phyloP scores from a whole-genome alignment of 2,797 vertebrate genomes.

The Trachurus trachurus region DNA sequence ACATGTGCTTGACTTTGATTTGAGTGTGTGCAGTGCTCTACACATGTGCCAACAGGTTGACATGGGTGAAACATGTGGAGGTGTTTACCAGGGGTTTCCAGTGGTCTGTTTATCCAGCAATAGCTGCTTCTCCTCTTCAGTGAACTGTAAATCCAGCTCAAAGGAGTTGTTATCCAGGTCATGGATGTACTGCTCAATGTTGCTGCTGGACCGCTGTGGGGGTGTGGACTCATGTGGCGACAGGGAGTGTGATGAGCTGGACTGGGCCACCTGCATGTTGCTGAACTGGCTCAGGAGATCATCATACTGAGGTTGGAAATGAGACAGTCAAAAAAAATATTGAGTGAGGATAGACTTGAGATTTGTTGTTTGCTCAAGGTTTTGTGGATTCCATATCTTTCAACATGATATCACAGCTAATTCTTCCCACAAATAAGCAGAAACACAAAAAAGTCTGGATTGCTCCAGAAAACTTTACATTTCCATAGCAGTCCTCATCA shows the following conservation, averaged over 20 bases:
- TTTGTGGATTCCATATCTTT: neutral
- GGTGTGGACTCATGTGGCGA: conserved; percentile 86
- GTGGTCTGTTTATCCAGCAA: conserved; percentile 96
- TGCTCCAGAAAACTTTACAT: conserved; percentile 83
- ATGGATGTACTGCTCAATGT: conserved; percentile 98
- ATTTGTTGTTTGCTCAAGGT: neutral
- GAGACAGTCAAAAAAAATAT: neutral
- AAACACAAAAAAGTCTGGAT: neutral
- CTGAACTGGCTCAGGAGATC: conserved; percentile 99
- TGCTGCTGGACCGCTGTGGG: conserved; percentile 92
- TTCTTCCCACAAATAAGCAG: neutral
- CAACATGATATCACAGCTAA: neutral
- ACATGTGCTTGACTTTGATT: neutral
- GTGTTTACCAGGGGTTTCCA: conserved; percentile 95
- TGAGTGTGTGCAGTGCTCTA: neutral
- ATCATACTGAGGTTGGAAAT: conserved; percentile 89
- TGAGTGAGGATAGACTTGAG: neutral
- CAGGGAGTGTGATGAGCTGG: conserved; percentile 91
- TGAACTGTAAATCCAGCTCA: conserved; percentile 97
- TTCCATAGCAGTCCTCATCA: conserved; percentile 99
- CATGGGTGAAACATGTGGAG: neutral
- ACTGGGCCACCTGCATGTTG: conserved; percentile 97
- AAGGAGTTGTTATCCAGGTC: conserved; percentile 98
- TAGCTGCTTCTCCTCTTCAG: conserved; percentile 94
- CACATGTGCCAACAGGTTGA: neutral